Percentiles rank a stretch among this genome's conserved stretches.
Conservation (phyloP, 2,113 vertebrate genomes). For the Urocitellus parryii region DNA sequence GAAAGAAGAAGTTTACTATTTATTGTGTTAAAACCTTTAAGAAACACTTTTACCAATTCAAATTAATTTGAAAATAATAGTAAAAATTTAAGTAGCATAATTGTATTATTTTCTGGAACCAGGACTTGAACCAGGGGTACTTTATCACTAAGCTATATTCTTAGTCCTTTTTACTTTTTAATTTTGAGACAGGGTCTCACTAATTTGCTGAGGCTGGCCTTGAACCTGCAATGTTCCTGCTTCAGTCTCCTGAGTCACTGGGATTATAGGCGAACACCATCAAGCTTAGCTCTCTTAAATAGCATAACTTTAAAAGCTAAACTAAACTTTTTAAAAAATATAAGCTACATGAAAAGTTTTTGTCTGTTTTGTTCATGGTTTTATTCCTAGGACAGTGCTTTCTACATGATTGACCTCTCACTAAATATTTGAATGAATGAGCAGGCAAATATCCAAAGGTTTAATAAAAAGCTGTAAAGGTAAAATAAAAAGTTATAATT, state of each 20-base stretch:
- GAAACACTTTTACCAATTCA: constrained; percentile 1
- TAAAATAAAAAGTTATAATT: no score
- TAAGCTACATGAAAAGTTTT: not conserved
- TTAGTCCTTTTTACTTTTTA: no score
- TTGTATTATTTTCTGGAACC: no score
- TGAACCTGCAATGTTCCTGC: no score
- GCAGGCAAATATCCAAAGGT: not conserved
- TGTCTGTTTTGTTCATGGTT: not conserved
- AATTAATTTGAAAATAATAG: constrained; percentile 22
- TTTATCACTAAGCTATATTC: no score
- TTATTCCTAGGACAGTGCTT: not conserved
- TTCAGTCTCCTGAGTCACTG: no score
- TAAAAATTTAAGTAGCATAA: constrained; percentile 2
- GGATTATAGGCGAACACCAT: no score
- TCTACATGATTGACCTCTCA: not conserved
- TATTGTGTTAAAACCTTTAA: constrained; percentile 4
- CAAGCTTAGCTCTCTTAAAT: not conserved
- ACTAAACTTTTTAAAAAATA: not conserved
- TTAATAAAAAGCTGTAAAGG: not conserved
- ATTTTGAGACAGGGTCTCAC: no score
- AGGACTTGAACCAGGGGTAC: no score
- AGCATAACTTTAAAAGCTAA: constrained; percentile 13
- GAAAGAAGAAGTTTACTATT: constrained; percentile 26
- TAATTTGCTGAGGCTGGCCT: no score
- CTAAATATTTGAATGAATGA: not conserved